Conservation (phyloP, 2,113 vertebrate species). For the Dunckerocampus dactyliophorus region DNA sequence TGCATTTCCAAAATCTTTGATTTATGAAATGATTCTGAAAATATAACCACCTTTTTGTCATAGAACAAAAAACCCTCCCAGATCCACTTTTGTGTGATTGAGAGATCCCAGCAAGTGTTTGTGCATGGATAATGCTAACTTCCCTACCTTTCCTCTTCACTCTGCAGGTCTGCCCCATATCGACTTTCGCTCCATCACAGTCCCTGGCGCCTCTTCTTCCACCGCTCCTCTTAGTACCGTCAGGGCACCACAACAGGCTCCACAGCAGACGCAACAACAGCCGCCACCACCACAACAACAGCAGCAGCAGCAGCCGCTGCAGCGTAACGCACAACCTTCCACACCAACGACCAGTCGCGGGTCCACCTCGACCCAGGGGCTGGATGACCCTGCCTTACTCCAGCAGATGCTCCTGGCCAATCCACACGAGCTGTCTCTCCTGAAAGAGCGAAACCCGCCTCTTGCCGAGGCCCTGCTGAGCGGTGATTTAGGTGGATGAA, state of each 20-base stretch:
- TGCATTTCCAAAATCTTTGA: no score
- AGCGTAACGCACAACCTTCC: slow-evolving; percentile 43
- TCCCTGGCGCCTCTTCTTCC: slow-evolving; percentile 82
- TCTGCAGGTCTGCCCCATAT: slow-evolving; percentile 87
- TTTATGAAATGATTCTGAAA: no score
- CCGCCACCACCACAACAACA: background rate
- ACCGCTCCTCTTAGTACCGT: slow-evolving; percentile 44
- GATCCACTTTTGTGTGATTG: background rate
- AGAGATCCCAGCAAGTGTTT: background rate
- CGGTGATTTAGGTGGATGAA: slow-evolving; percentile 86
- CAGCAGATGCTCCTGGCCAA: slow-evolving; percentile 94
- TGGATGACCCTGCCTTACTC: slow-evolving; percentile 89
- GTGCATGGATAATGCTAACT: background rate
- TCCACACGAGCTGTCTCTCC: slow-evolving; percentile 92
- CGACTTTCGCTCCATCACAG: slow-evolving; percentile 93
- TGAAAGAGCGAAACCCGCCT: slow-evolving; percentile 94
- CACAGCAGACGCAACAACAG: slow-evolving; percentile 15
- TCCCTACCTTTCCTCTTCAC: background rate
- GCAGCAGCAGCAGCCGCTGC: slow-evolving; percentile 16
- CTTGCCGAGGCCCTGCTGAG: slow-evolving; percentile 94
- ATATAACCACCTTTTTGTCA: background rate
- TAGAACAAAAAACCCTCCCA: no score
- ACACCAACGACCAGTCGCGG: slow-evolving; percentile 47
- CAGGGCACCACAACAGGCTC: slow-evolving; percentile 44
- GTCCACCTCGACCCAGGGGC: slow-evolving; percentile 80